These are phyloP conservation scores for Hyla sarda DNA, from an alignment of 2,113 vertebrate species.

Conservation along the genomic window DNA sequence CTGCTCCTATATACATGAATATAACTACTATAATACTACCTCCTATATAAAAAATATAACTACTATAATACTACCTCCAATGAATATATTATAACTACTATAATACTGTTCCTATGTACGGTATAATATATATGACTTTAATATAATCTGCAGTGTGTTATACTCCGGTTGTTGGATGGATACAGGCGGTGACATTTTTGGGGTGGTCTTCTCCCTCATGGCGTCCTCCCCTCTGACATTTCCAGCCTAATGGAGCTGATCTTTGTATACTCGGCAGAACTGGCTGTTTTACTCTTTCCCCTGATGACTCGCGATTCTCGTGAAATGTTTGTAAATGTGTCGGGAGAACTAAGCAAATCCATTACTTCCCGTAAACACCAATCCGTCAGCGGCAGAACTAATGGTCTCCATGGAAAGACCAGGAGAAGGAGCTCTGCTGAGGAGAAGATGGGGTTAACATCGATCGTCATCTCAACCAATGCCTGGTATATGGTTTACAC, in stretches of 20 bases:
- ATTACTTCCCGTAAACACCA: slow-evolving; percentile 34
- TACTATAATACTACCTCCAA: too few relatives aligned
- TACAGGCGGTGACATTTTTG: slow-evolving; percentile 10
- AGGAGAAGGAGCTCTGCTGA: neutral
- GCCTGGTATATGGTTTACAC: neutral
- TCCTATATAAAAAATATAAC: too few relatives aligned
- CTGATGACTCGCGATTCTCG: slow-evolving; percentile 21
- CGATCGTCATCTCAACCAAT: too few relatives aligned
- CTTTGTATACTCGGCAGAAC: slow-evolving; percentile 32
- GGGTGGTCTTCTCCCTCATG: neutral
- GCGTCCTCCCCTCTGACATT: neutral
- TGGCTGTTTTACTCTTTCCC: slow-evolving; percentile 19
- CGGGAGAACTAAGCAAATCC: slow-evolving; percentile 29
- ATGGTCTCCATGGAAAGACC: neutral
- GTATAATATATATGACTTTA: too few relatives aligned
- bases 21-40: too few relatives aligned
- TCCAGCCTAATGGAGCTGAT: slow-evolving; percentile 16
- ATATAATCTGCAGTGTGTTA: neutral
- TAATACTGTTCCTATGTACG: neutral
- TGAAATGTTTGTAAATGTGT: slow-evolving; percentile 58
- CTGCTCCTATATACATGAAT: too few relatives aligned
- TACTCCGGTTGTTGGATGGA: neutral
- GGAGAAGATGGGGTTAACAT: too few relatives aligned
- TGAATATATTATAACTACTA: neutral
- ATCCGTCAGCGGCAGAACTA: slow-evolving; percentile 10